Evolutionary conservation across 2,113 vertebrate species (phyloP).

Genomic region (Myocastor coypus): DNA sequence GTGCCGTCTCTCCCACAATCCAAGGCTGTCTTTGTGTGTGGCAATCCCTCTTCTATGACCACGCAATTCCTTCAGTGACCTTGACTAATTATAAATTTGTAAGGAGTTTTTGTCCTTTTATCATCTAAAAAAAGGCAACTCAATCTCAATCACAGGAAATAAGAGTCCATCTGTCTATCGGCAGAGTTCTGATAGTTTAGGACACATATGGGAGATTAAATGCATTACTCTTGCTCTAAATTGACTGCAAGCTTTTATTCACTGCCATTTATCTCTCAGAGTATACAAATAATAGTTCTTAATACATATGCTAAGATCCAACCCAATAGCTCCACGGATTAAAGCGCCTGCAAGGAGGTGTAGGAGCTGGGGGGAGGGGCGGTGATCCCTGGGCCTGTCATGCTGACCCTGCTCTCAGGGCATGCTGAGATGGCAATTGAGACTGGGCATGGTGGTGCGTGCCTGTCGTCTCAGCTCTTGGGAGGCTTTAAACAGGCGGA

Average conservation of each 20-base stretch:
- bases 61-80: background rate
- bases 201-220: background rate
- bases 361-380: too few species aligned
- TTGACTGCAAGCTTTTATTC: background rate
- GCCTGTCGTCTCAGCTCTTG: too few species aligned
- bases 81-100: background rate
- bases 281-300: background rate
- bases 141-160: background rate
- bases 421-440: too few species aligned
- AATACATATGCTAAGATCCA: background rate
- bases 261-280: rapidly evolving
- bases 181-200: background rate
- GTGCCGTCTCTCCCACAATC: background rate
- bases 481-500: too few species aligned
- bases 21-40: background rate
- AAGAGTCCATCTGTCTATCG: background rate
- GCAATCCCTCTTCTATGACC: background rate
- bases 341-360: too few species aligned
- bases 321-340: too few species aligned
- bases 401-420: too few species aligned
- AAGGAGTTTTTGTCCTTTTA: background rate
- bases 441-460: too few species aligned
- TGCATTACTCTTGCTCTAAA: background rate
- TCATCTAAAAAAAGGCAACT: background rate
- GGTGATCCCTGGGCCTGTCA: too few species aligned